Percentiles rank a stretch among this genome's conserved stretches.
Evolutionary conservation across 2,797 vertebrate genomes (phyloP).

Genomic region (Smutsia gigantea): DNA sequence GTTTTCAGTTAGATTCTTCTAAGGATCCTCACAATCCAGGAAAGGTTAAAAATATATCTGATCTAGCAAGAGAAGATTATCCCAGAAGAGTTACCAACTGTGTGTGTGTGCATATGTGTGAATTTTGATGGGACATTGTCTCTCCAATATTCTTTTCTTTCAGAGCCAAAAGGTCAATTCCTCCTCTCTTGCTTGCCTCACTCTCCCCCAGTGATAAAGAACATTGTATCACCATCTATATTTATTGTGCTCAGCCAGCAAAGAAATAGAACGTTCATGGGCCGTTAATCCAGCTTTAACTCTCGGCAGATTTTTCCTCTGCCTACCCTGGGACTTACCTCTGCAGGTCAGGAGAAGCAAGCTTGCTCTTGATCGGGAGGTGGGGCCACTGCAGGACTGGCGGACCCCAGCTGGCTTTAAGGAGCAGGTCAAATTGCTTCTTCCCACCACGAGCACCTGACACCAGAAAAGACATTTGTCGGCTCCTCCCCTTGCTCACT

Average conservation of each 20-base stretch:
- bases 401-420: not conserved
- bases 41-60: not conserved
- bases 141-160: slow-evolving; percentile 76
- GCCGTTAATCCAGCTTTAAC: slow-evolving; percentile 84
- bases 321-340: not conserved
- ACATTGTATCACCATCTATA: slow-evolving; percentile 80
- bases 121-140: not conserved
- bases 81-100: not conserved
- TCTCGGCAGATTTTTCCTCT: slow-evolving; percentile 24
- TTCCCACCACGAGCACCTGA: not conserved
- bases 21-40: not conserved
- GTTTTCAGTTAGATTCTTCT: not conserved
- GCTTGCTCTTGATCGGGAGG: not conserved
- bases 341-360: not conserved
- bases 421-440: not conserved
- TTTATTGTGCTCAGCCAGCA: slow-evolving; percentile 80
- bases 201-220: slow-evolving; percentile 59
- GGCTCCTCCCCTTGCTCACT: not conserved
- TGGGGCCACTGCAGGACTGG: not conserved
- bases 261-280: slow-evolving; percentile 78
- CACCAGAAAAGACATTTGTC: not conserved
- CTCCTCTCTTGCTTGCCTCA: not conserved
- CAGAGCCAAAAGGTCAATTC: slow-evolving; percentile 80
- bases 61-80: not conserved
- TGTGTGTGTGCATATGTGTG: not conserved